Conservation (phyloP, 2,113 vertebrate species). For the Butastur rufipennis region DNA sequence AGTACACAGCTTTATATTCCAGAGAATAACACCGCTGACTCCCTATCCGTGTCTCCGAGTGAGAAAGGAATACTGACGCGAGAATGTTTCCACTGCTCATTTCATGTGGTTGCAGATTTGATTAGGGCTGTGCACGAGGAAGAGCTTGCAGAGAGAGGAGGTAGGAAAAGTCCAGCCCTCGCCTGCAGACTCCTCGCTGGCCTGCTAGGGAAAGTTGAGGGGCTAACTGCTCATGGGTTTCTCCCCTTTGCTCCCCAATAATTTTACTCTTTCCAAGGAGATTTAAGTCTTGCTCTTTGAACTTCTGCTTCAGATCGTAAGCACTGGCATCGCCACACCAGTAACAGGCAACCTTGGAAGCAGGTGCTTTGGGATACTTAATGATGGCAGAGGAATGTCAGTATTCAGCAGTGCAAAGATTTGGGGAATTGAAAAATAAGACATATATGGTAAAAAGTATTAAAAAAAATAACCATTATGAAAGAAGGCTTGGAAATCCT, state of each 20-base stretch:
- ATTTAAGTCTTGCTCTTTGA: neutral
- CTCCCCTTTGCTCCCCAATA: neutral
- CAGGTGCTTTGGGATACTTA: neutral
- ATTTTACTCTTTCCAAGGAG: neutral
- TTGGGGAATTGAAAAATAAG: neutral
- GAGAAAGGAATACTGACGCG: neutral
- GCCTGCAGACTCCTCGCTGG: neutral
- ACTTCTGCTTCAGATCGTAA: neutral
- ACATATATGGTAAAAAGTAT: neutral
- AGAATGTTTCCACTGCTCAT: neutral
- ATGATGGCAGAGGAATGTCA: neutral
- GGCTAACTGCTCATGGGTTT: neutral
- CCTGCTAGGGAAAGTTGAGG: neutral
- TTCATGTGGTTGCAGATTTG: neutral
- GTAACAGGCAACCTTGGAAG: neutral
- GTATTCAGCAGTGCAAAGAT: neutral
- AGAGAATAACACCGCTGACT: neutral
- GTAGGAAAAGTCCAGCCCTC: neutral
- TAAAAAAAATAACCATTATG: neutral
- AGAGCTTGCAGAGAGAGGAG: neutral
- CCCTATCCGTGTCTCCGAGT: accelerated
- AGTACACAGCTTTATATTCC: neutral
- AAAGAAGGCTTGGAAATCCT: neutral
- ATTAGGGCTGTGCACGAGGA: neutral
- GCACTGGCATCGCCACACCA: neutral